Percentiles rank a stretch among this genome's conserved stretches.
Evolutionary conservation across 2,113 vertebrate genomes (phyloP).

Genomic region (Damaliscus lunatus): DNA sequence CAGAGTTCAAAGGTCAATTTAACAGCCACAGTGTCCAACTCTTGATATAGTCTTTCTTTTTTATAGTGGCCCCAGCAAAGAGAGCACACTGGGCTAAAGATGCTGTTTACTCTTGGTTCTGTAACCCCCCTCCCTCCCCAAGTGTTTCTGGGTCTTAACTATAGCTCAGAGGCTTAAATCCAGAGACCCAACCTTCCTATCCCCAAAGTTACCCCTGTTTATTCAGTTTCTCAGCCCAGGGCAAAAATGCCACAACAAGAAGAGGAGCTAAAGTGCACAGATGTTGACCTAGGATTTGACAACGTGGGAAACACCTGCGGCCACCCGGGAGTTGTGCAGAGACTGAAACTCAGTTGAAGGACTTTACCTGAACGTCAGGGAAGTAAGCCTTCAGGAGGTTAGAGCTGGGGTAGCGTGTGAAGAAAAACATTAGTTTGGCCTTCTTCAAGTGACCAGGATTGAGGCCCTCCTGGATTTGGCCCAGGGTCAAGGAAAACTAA

Average conservation of each 20-base stretch:
- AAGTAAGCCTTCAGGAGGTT: slow-evolving; percentile 93
- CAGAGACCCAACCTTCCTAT: not conserved
- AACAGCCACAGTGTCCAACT: not conserved
- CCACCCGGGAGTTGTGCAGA: not conserved
- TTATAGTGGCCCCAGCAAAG: not conserved
- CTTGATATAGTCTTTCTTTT: not conserved
- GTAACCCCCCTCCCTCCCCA: not conserved
- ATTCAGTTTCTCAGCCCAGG: not conserved
- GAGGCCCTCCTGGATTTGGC: slow-evolving; percentile 91
- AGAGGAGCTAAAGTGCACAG: not conserved
- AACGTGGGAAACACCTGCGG: not conserved
- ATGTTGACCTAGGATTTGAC: fast-evolving
- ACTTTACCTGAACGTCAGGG: slow-evolving; percentile 93
- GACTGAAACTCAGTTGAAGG: not conserved
- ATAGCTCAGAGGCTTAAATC: not conserved
- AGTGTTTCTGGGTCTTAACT: not conserved
- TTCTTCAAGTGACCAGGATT: slow-evolving; percentile 96
- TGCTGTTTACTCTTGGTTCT: not conserved
- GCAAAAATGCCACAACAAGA: not conserved
- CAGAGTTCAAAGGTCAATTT: not conserved
- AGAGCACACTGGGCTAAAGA: not conserved
- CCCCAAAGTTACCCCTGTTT: too few relatives aligned
- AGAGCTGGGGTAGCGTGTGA: slow-evolving; percentile 96
- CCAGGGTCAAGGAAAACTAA: slow-evolving; percentile 86
- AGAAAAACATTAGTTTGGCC: slow-evolving; percentile 98